These are phyloP conservation scores for Lycocerus yunnanus DNA, from an alignment of 2,888 invertebrate species.

Conservation along the genomic window DNA sequence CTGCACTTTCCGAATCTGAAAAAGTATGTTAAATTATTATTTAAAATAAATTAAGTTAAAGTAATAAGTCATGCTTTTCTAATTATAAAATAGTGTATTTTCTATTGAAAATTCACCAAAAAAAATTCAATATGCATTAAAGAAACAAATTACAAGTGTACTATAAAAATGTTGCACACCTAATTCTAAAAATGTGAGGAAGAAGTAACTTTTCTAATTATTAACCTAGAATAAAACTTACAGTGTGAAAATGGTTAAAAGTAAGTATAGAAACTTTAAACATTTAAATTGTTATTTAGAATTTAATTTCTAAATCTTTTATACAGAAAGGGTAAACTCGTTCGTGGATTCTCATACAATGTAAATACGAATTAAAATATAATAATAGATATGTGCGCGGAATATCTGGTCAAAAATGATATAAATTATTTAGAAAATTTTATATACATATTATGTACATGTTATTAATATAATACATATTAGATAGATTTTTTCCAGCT, in stretches of 20 bases:
- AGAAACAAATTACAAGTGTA: not conserved
- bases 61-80: not conserved
- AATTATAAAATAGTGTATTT: not conserved
- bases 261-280: not conserved
- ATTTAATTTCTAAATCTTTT: not conserved
- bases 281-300: not conserved
- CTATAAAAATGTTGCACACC: not conserved
- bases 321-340: too few species aligned
- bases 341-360: too few species aligned
- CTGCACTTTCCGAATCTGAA: conserved; percentile 85
- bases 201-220: not conserved
- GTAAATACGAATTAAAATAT: too few species aligned
- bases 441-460: too few species aligned
- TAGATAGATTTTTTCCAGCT: too few species aligned
- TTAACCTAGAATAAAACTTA: not conserved
- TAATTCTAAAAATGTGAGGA: not conserved
- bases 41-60: not conserved
- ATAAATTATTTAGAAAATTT: too few species aligned
- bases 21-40: conserved; percentile 34
- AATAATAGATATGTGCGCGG: too few species aligned
- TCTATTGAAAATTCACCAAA: not conserved
- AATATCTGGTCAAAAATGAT: too few species aligned
- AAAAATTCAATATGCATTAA: not conserved
- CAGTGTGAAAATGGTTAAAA: not conserved
- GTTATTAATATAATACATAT: too few species aligned